phyloP scores from a whole-genome alignment of 2,113 vertebrate species.

The Dromaius novaehollandiae region DNA sequence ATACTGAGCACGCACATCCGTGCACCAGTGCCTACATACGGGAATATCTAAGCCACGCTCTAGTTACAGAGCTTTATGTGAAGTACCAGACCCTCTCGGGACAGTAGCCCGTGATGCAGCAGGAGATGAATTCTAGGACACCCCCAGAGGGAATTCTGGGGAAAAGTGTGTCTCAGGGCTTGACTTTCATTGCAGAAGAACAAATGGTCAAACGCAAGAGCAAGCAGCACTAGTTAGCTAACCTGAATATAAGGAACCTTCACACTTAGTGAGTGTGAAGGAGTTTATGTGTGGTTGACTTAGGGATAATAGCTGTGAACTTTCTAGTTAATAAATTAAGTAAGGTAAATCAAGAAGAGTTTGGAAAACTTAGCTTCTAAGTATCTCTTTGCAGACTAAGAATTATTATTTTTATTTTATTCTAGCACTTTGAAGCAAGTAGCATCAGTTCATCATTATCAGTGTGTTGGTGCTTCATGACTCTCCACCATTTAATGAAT shows the following conservation, averaged over 20 bases:
- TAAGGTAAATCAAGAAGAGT: background rate
- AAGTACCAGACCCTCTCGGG: accelerated
- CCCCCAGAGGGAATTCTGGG: background rate
- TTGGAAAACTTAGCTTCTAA: background rate
- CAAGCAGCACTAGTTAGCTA: conserved; percentile 10
- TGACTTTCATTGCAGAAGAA: conserved; percentile 3
- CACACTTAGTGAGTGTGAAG: background rate
- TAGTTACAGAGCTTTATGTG: background rate
- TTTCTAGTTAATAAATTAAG: background rate
- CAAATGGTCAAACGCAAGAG: background rate
- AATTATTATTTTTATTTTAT: background rate
- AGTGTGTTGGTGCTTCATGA: background rate
- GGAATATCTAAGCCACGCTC: background rate
- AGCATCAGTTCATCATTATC: background rate
- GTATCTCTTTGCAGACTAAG: background rate
- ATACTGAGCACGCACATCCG: background rate
- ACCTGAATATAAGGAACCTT: conserved; percentile 24
- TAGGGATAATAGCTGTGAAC: background rate
- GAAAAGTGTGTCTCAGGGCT: background rate
- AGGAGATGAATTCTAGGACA: conserved; percentile 25
- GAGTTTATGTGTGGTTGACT: background rate
- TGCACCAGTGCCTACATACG: background rate
- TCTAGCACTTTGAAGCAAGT: background rate
- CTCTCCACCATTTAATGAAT: background rate
- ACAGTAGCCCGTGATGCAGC: background rate